Conservation (phyloP, 2,888 invertebrate species). For the Ptychoptera contaminata region DNA sequence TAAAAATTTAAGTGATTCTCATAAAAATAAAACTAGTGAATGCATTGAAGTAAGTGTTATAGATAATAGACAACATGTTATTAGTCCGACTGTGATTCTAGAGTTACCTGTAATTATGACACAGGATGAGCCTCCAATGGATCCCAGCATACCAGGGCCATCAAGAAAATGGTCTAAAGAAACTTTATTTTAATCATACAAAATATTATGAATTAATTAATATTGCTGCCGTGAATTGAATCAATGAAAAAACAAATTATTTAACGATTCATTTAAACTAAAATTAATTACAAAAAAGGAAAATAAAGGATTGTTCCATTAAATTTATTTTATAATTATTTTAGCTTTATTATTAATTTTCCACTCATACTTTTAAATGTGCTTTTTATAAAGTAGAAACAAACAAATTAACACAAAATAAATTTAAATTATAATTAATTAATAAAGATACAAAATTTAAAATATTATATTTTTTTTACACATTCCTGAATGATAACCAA, state of each 20-base stretch:
- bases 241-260: too few relatives aligned
- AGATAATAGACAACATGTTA: constrained; percentile 16
- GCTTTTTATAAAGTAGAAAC: too few relatives aligned
- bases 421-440: too few relatives aligned
- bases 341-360: too few relatives aligned
- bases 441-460: too few relatives aligned
- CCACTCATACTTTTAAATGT: too few relatives aligned
- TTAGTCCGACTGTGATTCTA: constrained; percentile 24
- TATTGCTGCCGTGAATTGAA: constrained; percentile 8
- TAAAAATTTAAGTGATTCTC: background rate
- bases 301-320: background rate
- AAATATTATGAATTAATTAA: background rate
- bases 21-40: constrained; percentile 3
- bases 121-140: constrained; percentile 13
- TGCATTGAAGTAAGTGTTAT: constrained; percentile 1
- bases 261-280: background rate
- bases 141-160: constrained; percentile 29
- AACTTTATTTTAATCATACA: constrained; percentile 52
- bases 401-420: too few relatives aligned
- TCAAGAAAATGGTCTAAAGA: constrained; percentile 51
- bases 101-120: constrained; percentile 28
- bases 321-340: too few relatives aligned
- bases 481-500: too few relatives aligned
- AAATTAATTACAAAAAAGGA: too few relatives aligned
- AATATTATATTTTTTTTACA: too few relatives aligned